phyloP scores from a whole-genome alignment of 1,140 invertebrate species.

The Tigriopus japonicus region DNA sequence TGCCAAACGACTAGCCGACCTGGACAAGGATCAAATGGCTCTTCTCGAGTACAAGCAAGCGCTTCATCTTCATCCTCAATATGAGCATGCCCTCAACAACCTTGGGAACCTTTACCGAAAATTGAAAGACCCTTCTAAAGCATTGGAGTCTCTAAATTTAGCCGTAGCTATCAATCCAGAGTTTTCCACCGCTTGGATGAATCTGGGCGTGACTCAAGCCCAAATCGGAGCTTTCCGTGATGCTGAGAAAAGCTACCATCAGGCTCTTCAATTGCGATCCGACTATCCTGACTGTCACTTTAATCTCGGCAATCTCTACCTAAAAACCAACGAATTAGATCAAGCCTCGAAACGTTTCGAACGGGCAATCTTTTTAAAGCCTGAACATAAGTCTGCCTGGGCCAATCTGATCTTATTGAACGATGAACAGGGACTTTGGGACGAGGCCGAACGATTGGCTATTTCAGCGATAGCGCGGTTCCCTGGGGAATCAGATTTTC shows the following conservation, averaged over 20 bases:
- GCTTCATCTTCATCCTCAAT: constrained; percentile 57
- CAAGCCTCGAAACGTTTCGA: constrained; percentile 50
- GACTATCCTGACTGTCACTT: constrained; percentile 83
- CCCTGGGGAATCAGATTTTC: constrained; percentile 34
- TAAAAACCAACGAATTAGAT: constrained; percentile 36
- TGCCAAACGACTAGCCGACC: constrained; percentile 58
- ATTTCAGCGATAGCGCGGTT: constrained; percentile 17
- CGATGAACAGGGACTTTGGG: constrained; percentile 45
- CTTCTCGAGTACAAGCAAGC: constrained; percentile 56
- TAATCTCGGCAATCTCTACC: constrained; percentile 75
- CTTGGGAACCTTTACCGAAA: constrained; percentile 52
- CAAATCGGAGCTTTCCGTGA: constrained; percentile 45
- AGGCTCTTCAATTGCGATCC: constrained; percentile 47
- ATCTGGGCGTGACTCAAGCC: constrained; percentile 75
- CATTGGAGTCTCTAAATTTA: constrained; percentile 49
- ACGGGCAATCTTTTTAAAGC: constrained; percentile 53
- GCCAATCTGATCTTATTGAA: constrained; percentile 70
- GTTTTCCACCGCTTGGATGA: constrained; percentile 95
- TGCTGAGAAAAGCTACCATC: constrained; percentile 56
- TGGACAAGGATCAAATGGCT: constrained; percentile 43
- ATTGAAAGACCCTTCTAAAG: constrained; percentile 43
- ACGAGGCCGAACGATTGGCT: constrained; percentile 17
- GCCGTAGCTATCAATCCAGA: constrained; percentile 49
- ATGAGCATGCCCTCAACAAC: constrained; percentile 95
- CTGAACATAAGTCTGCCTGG: constrained; percentile 64